Conservation (phyloP, 2,113 vertebrate species). For the Meles meles region DNA sequence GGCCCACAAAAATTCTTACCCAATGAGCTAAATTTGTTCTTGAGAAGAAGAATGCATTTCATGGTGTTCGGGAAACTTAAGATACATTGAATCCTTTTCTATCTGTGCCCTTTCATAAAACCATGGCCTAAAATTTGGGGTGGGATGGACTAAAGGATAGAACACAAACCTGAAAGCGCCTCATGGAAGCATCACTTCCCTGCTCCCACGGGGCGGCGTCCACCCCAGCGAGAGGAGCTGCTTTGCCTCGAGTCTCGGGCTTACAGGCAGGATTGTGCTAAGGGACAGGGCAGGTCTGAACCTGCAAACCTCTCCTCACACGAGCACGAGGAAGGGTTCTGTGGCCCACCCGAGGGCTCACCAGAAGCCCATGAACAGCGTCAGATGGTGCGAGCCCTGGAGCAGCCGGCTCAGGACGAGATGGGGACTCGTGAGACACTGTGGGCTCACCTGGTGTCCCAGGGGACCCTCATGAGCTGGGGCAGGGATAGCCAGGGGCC, state of each 20-base stretch:
- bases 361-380: accelerated
- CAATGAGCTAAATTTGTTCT: background rate
- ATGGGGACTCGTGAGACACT: accelerated
- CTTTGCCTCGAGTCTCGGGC: too few relatives aligned
- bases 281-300: accelerated
- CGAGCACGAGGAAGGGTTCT: background rate
- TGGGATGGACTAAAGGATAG: background rate
- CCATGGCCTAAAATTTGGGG: background rate
- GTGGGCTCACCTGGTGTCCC: background rate
- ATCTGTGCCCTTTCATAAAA: background rate
- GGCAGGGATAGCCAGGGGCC: background rate
- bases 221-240: background rate
- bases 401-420: background rate
- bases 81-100: background rate
- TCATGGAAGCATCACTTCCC: accelerated
- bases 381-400: accelerated
- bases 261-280: background rate
- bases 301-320: background rate
- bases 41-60: background rate
- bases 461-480: background rate
- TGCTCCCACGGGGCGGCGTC: accelerated
- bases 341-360: accelerated
- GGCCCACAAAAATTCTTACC: background rate
- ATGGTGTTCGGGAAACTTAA: background rate
- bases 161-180: background rate